A percentile compares a stretch with the other conserved stretches of the same genome.
Conservation (phyloP, 2,797 vertebrate genomes). For the Cyprinella venusta region DNA sequence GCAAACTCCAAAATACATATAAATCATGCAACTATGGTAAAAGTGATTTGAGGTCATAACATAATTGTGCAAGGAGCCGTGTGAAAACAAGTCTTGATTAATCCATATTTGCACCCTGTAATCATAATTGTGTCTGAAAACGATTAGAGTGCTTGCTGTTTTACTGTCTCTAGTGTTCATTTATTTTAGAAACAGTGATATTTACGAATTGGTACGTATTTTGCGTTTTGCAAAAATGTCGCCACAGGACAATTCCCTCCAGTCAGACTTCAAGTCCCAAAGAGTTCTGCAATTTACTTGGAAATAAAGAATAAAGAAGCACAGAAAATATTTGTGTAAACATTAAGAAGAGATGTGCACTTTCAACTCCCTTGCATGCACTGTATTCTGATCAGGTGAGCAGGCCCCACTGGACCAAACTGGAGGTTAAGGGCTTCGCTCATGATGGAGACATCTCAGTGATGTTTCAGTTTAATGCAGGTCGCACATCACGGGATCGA, state of each 20-base stretch:
- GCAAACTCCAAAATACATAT: background rate
- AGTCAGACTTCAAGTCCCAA: background rate
- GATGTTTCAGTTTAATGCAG: slow-evolving; percentile 3
- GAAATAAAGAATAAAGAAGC: background rate
- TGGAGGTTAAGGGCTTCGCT: slow-evolving; percentile 1
- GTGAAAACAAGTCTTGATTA: too few species aligned
- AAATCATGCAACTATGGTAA: background rate
- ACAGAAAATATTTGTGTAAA: background rate
- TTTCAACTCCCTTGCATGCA: background rate
- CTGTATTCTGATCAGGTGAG: slow-evolving; percentile 18
- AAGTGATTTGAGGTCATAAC: background rate
- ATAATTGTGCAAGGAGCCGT: too few species aligned
- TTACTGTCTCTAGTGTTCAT: too few species aligned
- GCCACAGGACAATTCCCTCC: too few species aligned
- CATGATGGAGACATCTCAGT: background rate
- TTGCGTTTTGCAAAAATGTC: too few species aligned
- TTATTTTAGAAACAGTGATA: too few species aligned
- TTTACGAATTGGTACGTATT: too few species aligned
- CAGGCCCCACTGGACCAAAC: background rate
- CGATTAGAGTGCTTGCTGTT: too few species aligned
- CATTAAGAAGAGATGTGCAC: slow-evolving; percentile 10
- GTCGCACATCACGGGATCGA: background rate
- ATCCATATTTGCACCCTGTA: too few species aligned
- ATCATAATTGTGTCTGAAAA: too few species aligned
- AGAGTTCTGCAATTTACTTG: background rate